Conservation (phyloP, 2,797 vertebrate species). For the Sciurus vulgaris region DNA sequence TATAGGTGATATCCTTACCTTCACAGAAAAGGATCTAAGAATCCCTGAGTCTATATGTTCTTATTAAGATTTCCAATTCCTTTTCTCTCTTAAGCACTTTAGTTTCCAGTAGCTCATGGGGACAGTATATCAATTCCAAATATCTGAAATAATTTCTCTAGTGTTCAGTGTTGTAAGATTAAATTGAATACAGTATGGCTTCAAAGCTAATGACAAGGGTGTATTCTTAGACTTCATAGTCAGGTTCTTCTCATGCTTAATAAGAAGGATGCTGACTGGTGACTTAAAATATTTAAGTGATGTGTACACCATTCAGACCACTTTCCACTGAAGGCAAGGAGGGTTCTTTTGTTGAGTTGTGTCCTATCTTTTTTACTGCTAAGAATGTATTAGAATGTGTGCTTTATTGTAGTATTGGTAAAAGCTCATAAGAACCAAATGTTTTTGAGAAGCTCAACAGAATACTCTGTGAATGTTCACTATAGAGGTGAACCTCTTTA, state of each 20-base stretch:
- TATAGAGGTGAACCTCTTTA: neutral
- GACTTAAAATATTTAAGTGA: neutral
- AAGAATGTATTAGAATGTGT: neutral
- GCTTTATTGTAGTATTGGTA: neutral
- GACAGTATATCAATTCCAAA: neutral
- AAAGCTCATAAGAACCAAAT: neutral
- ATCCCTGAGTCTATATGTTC: neutral
- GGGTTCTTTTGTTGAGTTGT: too few relatives aligned
- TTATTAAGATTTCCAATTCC: neutral
- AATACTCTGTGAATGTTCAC: neutral
- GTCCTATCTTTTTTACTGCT: neutral
- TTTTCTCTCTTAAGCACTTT: neutral
- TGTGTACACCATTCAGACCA: neutral
- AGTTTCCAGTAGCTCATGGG: neutral
- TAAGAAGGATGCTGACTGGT: neutral
- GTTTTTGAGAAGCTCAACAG: neutral
- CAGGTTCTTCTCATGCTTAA: neutral
- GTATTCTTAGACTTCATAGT: neutral
- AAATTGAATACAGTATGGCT: neutral
- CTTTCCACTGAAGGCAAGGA: neutral
- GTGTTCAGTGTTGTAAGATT: neutral
- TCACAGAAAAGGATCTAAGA: neutral
- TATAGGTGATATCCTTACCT: neutral
- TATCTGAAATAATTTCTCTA: slow-evolving; percentile 17
- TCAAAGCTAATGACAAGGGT: neutral